Evolutionary conservation across 2,888 invertebrate species (phyloP).

Genomic region (Drosophila limbata): DNA sequence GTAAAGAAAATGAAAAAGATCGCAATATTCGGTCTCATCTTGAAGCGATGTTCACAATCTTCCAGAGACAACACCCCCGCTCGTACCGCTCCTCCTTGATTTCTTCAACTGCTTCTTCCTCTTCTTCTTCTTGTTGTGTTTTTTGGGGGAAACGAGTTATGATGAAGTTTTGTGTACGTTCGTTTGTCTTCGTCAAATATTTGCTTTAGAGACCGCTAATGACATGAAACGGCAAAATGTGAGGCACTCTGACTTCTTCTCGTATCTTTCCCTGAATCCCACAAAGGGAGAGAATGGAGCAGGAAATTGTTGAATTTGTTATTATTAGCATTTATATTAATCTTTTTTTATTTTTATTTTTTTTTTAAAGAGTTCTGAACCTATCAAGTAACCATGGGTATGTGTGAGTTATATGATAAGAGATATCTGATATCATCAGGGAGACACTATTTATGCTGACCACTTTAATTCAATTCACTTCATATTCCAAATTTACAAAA

Average conservation of each 20-base stretch:
- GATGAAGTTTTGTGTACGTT: conserved; percentile 50
- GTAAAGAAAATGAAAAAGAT: conserved; percentile 39
- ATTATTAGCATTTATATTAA: conserved; percentile 56
- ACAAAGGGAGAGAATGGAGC: conserved; percentile 9
- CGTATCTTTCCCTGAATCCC: conserved; percentile 14
- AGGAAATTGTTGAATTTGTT: conserved; percentile 68
- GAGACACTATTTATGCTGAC: conserved; percentile 46
- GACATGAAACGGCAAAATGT: conserved; percentile 63
- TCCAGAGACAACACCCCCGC: conserved; percentile 12
- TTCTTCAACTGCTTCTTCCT: not conserved
- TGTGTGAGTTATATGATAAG: conserved; percentile 36
- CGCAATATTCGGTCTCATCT: conserved; percentile 46
- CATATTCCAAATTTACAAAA: no score
- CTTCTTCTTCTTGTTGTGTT: conserved; percentile 2
- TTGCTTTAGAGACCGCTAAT: conserved; percentile 75
- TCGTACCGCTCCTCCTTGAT: not conserved
- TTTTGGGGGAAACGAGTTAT: conserved; percentile 64
- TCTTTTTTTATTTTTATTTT: conserved; percentile 1
- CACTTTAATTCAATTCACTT: conserved; percentile 14
- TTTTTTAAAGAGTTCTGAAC: conserved; percentile 20
- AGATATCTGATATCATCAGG: conserved; percentile 49
- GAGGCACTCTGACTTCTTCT: conserved; percentile 25
- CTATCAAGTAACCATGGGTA: conserved; percentile 59
- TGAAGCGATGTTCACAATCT: conserved; percentile 51
- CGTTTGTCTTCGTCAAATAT: conserved; percentile 75